Evolutionary conservation across 2,888 invertebrate species (phyloP), one percentile per base, ranked within the genome.

Genomic region (Seira sanloemensis): DNA sequence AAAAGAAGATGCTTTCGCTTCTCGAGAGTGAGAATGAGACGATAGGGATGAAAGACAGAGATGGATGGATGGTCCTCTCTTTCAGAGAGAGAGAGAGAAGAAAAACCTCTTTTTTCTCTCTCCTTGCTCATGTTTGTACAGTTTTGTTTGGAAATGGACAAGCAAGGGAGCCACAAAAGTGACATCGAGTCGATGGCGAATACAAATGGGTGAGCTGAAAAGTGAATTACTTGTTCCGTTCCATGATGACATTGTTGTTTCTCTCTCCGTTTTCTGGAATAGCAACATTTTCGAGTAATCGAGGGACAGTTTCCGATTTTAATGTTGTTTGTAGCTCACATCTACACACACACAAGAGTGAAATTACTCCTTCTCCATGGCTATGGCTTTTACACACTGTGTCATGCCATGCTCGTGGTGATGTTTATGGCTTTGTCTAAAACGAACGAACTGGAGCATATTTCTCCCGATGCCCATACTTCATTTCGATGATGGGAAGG

Each of bases 21-120:
- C 2, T 24, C 62, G 37, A 62, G 67, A 73, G 88, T 86, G 87
- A 87, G 88, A 88, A 87, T 81, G 83, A 85, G 85, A 85, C 74
- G 86, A 88, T 86, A 82, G 86, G 77, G 67, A 68, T 86, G 86
- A 82, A 73, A 72, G 85, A 85, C 67, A 66, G 65, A 46, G 76
- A 77, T 81, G 54, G 78, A 84, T 78, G 80, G 77, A 72, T 66
- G 25, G 77, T 68, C 58, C 62, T 26, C 58, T n/a, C n/a, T n/a
- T n/a, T n/a, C n/a, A n/a, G n/a, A n/a, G n/a, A n/a, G n/a, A n/a
- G n/a, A n/a, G n/a, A n/a, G n/a, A n/a, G n/a, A n/a, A n/a, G n/a
- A n/a, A n/a, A n/a, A n/a, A n/a, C n/a, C n/a, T n/a, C n/a, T n/a
- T n/a, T n/a, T n/a, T n/a, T n/a, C n/a, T n/a, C n/a, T n/a, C n/a